Base-by-base conservation (phyloP, 2,888 invertebrate genomes). In the Mechanitis mazaeus region DNA sequence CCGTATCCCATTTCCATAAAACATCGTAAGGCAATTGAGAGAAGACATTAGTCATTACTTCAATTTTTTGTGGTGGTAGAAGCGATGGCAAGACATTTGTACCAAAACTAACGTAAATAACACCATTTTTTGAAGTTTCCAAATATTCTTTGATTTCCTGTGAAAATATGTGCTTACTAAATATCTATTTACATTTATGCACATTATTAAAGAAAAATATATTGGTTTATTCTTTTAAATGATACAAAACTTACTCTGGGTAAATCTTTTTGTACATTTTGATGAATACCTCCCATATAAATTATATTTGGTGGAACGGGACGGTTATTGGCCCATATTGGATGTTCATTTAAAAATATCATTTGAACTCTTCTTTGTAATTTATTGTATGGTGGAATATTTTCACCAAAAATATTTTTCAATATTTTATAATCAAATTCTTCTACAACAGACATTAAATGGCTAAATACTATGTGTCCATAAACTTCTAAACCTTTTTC, bases 311-410 rank as follows among this genome's bases (percentile, higher is more conserved):
- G 84, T 1, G 86, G 78, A 6, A 82, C 69, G 0, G 90, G 88
- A 28, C 81, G 72, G 54, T 79, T 79, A 2, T 69, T 71, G 54
- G 75, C 76, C 72, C 81, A 81, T n/a, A 84, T 64, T 0, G 83
- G 81, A 72, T 90, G 78, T 0, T 73, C 71, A 64, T 90, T 90
- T 1, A 86, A 46, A 65, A 91, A 80, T n/a, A 87, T 56, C 74
- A 89, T 70, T 38, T 83, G 77, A 33, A 83, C 67, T 56, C 75
- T 75, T 6, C 75, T 68, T 28, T 63, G 66, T 38, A 80, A 66
- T 45, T 73, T 69, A 12, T 33, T 65, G 2, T 80, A 11, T n/a
- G 65, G 56, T 0, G 79, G 75, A 2, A 69, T 58, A 45, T 75
- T 58, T 2, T 64, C 31, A 11, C 80, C 83, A 65, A 80, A 77